Evolutionary conservation across 2,113 vertebrate species (phyloP).

Genomic region (Trachemys scripta): DNA sequence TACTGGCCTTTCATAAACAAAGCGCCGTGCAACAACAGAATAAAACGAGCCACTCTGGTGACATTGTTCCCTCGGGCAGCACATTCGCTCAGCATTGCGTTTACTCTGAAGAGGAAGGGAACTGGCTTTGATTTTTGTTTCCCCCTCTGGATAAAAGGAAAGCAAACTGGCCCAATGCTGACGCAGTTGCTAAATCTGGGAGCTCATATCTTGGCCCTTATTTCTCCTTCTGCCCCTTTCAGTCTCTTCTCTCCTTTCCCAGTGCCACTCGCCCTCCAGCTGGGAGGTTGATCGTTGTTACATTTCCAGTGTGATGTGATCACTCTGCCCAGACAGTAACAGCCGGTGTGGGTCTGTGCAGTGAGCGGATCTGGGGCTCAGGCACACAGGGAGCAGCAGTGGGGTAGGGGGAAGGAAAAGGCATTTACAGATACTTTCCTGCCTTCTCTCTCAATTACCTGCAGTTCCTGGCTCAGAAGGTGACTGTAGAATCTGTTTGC

Average conservation of each 20-base stretch:
- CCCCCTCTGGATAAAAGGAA: not conserved
- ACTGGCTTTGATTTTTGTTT: not conserved
- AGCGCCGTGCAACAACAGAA: not conserved
- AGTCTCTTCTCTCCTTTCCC: not conserved
- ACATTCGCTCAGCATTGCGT: not conserved
- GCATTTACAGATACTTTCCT: not conserved
- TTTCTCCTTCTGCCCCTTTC: not conserved
- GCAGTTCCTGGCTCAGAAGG: not conserved
- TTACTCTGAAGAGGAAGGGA: not conserved
- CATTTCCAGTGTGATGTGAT: not conserved
- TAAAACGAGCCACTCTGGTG: not conserved
- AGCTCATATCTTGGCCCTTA: not conserved
- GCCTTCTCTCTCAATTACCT: not conserved
- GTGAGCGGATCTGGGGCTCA: not conserved
- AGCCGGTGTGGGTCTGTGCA: not conserved
- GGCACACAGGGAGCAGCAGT: not conserved
- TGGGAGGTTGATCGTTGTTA: not conserved
- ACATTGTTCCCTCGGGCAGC: not conserved
- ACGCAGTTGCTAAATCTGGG: not conserved
- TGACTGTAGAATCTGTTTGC: not conserved
- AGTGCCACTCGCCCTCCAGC: not conserved
- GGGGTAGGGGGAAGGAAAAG: not conserved
- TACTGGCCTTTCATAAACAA: not conserved
- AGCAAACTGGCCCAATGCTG: not conserved
- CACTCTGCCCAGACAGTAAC: rapidly evolving